Conservation (phyloP, 2,113 vertebrate species). For the Rhegmatorhina hoffmannsi region DNA sequence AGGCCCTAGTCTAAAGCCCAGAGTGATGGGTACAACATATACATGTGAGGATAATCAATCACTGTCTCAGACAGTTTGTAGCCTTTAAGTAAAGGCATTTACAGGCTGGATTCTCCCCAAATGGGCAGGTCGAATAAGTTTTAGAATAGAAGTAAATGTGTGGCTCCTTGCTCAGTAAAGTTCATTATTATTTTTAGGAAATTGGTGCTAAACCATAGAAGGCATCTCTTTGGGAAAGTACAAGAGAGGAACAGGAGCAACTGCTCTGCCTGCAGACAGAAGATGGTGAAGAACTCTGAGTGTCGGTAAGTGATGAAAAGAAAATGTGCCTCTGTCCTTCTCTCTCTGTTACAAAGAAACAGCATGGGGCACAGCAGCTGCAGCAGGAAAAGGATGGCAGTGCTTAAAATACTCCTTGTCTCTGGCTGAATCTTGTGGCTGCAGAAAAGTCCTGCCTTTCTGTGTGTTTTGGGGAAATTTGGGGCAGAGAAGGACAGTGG, state of each 20-base stretch:
- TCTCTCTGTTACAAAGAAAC: neutral
- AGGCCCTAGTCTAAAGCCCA: neutral
- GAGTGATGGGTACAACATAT: neutral
- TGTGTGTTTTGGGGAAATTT: neutral
- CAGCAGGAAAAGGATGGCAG: neutral
- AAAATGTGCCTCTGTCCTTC: neutral
- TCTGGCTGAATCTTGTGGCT: neutral
- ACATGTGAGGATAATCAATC: neutral
- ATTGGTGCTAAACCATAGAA: neutral
- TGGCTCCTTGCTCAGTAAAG: neutral
- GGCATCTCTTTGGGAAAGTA: neutral
- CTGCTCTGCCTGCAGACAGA: neutral
- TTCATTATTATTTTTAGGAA: neutral
- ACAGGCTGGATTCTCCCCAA: neutral
- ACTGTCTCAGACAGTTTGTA: neutral
- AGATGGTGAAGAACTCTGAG: neutral
- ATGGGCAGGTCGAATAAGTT: neutral
- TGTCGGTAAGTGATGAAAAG: neutral
- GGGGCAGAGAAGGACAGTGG: neutral
- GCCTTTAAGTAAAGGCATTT: neutral
- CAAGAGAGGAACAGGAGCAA: neutral
- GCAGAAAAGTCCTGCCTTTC: neutral
- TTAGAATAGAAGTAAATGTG: neutral
- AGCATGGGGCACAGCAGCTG: conserved; percentile 15
- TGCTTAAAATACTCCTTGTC: neutral